Evolutionary conservation across 1,140 invertebrate genomes (phyloP).

Genomic region (Ceratina japonica): DNA sequence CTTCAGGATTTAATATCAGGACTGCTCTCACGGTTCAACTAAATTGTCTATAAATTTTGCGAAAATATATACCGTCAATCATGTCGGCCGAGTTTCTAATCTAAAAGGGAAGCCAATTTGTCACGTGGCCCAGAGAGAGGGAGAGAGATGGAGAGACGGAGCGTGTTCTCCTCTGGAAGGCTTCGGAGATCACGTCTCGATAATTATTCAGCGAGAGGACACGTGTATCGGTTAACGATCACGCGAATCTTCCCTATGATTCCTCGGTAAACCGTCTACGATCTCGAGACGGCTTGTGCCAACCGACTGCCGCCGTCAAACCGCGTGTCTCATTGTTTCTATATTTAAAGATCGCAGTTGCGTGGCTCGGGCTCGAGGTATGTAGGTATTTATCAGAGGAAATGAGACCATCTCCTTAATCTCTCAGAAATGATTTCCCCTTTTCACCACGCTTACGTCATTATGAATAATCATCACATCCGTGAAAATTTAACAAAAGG

Average conservation of each 20-base stretch:
- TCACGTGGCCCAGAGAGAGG: background rate
- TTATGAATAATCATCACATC: no score
- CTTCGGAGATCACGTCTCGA: slow-evolving; percentile 12
- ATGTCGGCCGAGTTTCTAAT: background rate
- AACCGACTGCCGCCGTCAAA: slow-evolving; percentile 3
- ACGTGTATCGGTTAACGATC: slow-evolving; percentile 26
- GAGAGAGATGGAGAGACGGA: no score
- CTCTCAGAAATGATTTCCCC: no score
- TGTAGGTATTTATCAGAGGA: slow-evolving; percentile 14
- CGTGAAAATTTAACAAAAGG: no score
- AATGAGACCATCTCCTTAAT: background rate
- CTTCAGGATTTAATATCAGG: no score
- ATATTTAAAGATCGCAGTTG: slow-evolving; percentile 9
- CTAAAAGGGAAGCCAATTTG: background rate
- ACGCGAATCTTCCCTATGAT: slow-evolving; percentile 21
- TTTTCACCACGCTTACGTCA: no score
- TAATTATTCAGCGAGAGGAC: slow-evolving; percentile 23
- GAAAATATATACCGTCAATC: no score
- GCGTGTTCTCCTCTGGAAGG: no score
- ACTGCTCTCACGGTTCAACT: no score
- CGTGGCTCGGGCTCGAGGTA: background rate
- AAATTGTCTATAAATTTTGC: background rate
- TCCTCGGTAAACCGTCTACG: background rate
- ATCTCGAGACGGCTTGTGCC: background rate
- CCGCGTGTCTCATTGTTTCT: slow-evolving; percentile 14